Evolutionary conservation across 2,888 invertebrate species (phyloP).

Genomic region (Sabatieria punctata): DNA sequence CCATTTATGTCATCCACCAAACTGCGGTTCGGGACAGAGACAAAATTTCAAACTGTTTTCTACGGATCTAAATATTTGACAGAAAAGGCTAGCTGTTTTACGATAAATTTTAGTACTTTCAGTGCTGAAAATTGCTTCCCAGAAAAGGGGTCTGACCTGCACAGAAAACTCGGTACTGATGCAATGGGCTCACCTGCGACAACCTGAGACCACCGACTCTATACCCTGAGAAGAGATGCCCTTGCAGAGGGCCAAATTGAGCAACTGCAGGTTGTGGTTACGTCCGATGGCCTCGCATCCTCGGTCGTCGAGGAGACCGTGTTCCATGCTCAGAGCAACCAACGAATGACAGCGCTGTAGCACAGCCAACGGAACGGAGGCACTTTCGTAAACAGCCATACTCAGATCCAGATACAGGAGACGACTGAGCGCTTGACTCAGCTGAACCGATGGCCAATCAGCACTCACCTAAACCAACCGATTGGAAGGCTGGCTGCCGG

Average conservation of each 20-base stretch:
- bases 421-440: slow-evolving; percentile 36
- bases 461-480: too few species aligned
- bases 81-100: slow-evolving; percentile 39
- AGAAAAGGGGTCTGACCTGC: neutral
- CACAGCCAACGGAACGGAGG: slow-evolving; percentile 32
- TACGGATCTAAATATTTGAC: slow-evolving; percentile 9
- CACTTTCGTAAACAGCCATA: slow-evolving; percentile 49
- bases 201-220: slow-evolving; percentile 44
- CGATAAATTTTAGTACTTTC: too few species aligned
- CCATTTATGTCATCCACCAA: neutral
- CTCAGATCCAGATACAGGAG: slow-evolving; percentile 72
- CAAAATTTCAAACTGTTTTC: slow-evolving; percentile 40
- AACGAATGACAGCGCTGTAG: slow-evolving; percentile 51
- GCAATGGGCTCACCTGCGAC: slow-evolving; percentile 28
- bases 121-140: too few species aligned
- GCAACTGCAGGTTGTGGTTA: slow-evolving; percentile 51
- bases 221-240: slow-evolving; percentile 52
- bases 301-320: slow-evolving; percentile 52
- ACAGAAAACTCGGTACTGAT: too few species aligned
- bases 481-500: too few species aligned
- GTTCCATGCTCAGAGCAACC: slow-evolving; percentile 67
- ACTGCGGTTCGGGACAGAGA: neutral
- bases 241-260: slow-evolving; percentile 65
- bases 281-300: slow-evolving; percentile 42
- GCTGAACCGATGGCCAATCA: slow-evolving; percentile 47